These are phyloP conservation scores for Zingel zingel DNA, from an alignment of 2,113 vertebrate species.

Conservation along the genomic window DNA sequence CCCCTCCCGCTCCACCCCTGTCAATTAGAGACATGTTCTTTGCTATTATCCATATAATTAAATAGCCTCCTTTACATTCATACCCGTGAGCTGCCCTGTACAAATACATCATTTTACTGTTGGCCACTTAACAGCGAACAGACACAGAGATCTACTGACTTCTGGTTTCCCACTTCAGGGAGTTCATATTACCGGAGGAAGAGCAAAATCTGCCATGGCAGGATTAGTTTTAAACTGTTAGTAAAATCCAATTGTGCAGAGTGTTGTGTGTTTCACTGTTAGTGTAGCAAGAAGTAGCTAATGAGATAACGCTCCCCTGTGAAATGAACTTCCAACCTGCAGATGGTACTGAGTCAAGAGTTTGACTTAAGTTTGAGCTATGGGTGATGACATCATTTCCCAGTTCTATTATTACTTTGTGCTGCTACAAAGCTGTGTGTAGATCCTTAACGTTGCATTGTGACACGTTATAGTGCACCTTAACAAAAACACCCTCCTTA, in stretches of 20 bases:
- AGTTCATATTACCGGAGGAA: conserved; percentile 54
- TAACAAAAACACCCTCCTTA: not conserved
- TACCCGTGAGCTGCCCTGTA: not conserved
- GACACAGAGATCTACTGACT: conserved; percentile 16
- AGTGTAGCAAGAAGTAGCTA: conserved; percentile 49
- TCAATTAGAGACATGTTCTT: not conserved
- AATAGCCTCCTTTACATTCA: not conserved
- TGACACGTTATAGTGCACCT: not conserved
- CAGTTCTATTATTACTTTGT: not conserved
- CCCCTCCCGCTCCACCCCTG: too few relatives aligned
- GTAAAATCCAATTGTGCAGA: conserved; percentile 46
- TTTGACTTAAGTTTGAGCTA: not conserved
- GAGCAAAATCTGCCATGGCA: conserved; percentile 58
- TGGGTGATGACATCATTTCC: conserved; percentile 14
- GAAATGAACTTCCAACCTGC: conserved; percentile 51
- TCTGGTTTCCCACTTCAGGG: conserved; percentile 51
- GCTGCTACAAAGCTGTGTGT: not conserved
- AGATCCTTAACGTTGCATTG: not conserved
- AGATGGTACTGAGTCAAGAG: conserved; percentile 17
- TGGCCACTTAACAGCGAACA: conserved; percentile 6
- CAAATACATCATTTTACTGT: conserved; percentile 14
- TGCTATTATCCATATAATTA: not conserved
- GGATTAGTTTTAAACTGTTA: conserved; percentile 63
- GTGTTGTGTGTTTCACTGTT: conserved; percentile 25
- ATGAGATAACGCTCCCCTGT: conserved; percentile 48